Base-by-base conservation (phyloP, 2,113 vertebrate genomes). In the Passer domesticus region DNA sequence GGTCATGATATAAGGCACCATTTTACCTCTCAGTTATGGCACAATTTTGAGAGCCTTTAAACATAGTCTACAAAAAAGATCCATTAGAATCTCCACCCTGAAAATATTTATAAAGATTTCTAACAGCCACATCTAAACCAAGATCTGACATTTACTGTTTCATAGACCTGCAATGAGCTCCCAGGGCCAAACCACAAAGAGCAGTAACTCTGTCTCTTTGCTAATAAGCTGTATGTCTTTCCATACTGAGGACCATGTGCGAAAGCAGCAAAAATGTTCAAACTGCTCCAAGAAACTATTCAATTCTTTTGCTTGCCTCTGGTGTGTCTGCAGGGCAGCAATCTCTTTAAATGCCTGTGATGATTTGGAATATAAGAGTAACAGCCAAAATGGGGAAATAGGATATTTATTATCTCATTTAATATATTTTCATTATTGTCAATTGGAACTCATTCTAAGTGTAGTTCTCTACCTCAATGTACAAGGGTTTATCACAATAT, bases 101-200 rank as follows among this genome's bases (percentile, higher is more conserved):
- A 91, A 95, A 96, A 91, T 95, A 97, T 96, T 97, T 96, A 72
- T 94, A 92, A 83, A 96, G 90, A 93, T 58, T 28, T 89, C 43
- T 79, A 95, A 95, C 70, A 73, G 92, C 33, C 74, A 95, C 79
- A 96, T 76, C 79, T 96, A 96, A 97, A 93, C 39, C 1, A 15
- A 95, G 73, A 96, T 90, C 63, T 96, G 92, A 95, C 83, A 97
- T 97, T 96, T 96, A 94, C 33, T 75, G 58, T 94, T 97, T 85
- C 46, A 58, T 7, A 15, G 58, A 93, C 67, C 69, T 70, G 52
- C 41, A 90, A 6, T 79, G 66, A 92, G 25, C 56, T 96, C 31
- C 70, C 49, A 83, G 35, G 50, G 87, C 64, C 22, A 15, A 30
- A 28, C 27, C 64, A 50, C 31, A 92, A 85, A 17, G 52, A 75